A percentile compares a stretch with the other conserved stretches of the same genome.
These are phyloP conservation scores for Oriolus oriolus DNA, from an alignment of 2,113 vertebrate species.

Conservation along the genomic window DNA sequence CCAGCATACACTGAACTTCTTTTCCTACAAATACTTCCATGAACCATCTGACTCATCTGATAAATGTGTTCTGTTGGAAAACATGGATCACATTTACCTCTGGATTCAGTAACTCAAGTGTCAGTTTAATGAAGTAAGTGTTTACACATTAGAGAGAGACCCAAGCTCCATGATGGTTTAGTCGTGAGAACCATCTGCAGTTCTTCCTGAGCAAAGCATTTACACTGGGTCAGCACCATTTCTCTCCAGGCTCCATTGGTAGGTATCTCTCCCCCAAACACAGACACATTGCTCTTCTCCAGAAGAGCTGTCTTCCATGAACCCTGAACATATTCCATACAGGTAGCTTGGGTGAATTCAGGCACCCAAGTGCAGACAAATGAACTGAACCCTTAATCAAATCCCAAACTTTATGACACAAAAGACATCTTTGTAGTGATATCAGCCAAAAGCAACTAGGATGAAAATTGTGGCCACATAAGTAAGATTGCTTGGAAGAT, in stretches of 20 bases:
- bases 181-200: background rate
- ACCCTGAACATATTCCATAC: background rate
- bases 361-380: background rate
- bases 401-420: background rate
- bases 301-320: background rate
- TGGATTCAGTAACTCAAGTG: background rate
- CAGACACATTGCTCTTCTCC: background rate
- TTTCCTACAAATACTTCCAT: background rate
- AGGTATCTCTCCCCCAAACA: background rate
- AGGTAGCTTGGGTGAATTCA: background rate
- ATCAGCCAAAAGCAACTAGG: background rate
- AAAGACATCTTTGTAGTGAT: background rate
- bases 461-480: background rate
- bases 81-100: background rate
- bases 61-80: background rate
- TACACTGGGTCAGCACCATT: background rate
- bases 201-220: background rate
- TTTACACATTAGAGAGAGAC: background rate
- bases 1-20: background rate
- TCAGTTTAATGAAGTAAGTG: background rate
- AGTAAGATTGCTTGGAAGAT: background rate
- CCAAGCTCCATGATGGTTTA: fast-evolving
- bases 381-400: background rate
- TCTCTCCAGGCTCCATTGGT: background rate
- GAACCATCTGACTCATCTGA: background rate